These are phyloP conservation scores for Agrotis clavis DNA, from an alignment of 2,888 invertebrate genomes.

Conservation along the genomic window DNA sequence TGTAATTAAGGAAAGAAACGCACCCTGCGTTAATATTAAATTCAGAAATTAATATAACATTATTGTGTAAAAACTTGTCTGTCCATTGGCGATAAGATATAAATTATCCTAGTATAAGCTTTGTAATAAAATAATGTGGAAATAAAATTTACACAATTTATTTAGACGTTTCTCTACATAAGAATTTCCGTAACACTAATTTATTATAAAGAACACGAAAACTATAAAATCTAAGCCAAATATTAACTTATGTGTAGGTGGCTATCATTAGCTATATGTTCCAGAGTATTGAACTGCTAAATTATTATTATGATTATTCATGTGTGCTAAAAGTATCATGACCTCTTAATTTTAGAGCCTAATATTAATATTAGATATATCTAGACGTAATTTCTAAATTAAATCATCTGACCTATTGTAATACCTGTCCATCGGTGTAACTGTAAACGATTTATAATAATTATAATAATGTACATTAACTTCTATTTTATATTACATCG, in stretches of 20 bases:
- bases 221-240: constrained; percentile 79
- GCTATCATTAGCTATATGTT: constrained; percentile 76
- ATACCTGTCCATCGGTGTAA: constrained; percentile 74
- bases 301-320: constrained; percentile 73
- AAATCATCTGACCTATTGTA: constrained; percentile 71
- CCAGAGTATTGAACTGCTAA: constrained; percentile 73
- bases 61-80: constrained; percentile 57
- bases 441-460: constrained; percentile 79
- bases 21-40: constrained; percentile 55
- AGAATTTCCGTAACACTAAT: constrained; percentile 81
- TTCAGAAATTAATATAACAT: constrained; percentile 27
- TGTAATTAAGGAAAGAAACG: constrained; percentile 70
- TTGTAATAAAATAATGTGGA: constrained; percentile 81
- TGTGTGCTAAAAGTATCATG: constrained; percentile 75
- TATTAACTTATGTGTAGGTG: constrained; percentile 78
- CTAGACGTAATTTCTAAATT: constrained; percentile 70
- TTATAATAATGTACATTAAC: constrained; percentile 83
- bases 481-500: constrained; percentile 85
- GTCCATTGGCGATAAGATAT: constrained; percentile 66
- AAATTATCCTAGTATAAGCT: constrained; percentile 60
- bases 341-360: constrained; percentile 84
- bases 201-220: constrained; percentile 67
- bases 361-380: constrained; percentile 73
- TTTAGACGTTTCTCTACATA: constrained; percentile 84
- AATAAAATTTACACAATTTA: constrained; percentile 85